These are phyloP conservation scores for Zoanthus solanderi DNA, from an alignment of 92 coral and sea anemone genomes.

Conservation along the genomic window DNA sequence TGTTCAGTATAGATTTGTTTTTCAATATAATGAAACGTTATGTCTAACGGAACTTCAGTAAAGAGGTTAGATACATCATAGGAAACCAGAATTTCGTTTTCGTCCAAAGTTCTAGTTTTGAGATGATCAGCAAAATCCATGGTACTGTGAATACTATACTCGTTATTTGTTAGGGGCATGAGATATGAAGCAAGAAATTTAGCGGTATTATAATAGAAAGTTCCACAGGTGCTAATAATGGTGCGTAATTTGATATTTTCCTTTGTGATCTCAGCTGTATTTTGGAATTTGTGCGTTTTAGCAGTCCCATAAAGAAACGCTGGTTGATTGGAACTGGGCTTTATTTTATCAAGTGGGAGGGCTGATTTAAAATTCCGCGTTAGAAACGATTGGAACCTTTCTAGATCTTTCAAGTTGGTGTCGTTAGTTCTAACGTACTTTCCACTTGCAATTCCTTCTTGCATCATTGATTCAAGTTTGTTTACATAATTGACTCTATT, in stretches of 20 bases:
- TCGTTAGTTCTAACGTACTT: neutral
- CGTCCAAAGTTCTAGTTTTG: neutral
- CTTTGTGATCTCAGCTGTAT: neutral
- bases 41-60: conserved; percentile 31
- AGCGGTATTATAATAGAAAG: neutral
- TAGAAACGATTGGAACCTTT: neutral
- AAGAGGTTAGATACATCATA: neutral
- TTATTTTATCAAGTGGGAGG: neutral
- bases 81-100: neutral
- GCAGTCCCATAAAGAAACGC: conserved; percentile 3
- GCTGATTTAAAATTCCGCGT: neutral
- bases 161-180: conserved; percentile 4
- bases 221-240: conserved; percentile 3
- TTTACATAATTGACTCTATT: conserved; percentile 8
- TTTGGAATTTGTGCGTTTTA: conserved; percentile 5
- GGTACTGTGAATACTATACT: neutral
- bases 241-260: conserved; percentile 14
- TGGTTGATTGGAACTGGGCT: conserved; percentile 3
- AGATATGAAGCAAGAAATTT: conserved; percentile 9
- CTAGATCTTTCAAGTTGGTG: neutral
- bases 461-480: neutral
- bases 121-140: neutral
- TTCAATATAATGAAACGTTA: conserved; percentile 22
- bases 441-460: conserved; percentile 10
- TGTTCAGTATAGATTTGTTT: neutral